Percentiles rank a stretch among this genome's conserved stretches.
Conservation (phyloP, 2,888 invertebrate genomes). For the Tinea semifulvella region DNA sequence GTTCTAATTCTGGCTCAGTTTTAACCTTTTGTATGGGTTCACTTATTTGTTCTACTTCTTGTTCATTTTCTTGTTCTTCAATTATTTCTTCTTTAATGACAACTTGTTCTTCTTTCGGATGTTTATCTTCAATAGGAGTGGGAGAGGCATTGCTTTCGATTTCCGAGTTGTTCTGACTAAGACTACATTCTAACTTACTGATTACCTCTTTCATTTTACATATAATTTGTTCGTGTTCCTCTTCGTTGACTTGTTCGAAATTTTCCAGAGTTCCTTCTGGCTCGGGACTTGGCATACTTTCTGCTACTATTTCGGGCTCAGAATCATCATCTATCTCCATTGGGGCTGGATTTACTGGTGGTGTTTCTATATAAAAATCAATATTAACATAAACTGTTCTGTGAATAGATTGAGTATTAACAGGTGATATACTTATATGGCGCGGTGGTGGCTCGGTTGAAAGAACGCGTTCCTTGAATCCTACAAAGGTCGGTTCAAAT, state of each 20-base stretch:
- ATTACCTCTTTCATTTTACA: constrained; percentile 46
- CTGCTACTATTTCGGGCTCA: too few relatives aligned
- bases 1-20: background rate
- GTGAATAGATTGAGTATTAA: too few relatives aligned
- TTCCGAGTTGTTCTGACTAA: constrained; percentile 12
- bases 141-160: background rate
- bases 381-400: too few relatives aligned
- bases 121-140: background rate
- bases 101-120: background rate
- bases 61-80: constrained; percentile 14
- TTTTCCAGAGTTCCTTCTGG: constrained; percentile 38
- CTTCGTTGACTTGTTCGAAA: constrained; percentile 42
- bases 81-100: background rate
- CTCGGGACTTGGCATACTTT: background rate
- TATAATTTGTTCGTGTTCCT: constrained; percentile 41
- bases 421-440: too few relatives aligned
- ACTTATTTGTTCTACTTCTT: background rate
- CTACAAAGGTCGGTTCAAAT: too few relatives aligned
- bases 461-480: too few relatives aligned
- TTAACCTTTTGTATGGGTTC: constrained; percentile 8
- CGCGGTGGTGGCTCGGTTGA: too few relatives aligned
- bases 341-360: too few relatives aligned
- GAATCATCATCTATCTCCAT: too few relatives aligned
- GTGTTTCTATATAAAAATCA: too few relatives aligned
- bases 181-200: background rate